These are phyloP conservation scores for Rhamphomyia laevipes DNA, from an alignment of 2,888 invertebrate genomes.

Conservation along the genomic window DNA sequence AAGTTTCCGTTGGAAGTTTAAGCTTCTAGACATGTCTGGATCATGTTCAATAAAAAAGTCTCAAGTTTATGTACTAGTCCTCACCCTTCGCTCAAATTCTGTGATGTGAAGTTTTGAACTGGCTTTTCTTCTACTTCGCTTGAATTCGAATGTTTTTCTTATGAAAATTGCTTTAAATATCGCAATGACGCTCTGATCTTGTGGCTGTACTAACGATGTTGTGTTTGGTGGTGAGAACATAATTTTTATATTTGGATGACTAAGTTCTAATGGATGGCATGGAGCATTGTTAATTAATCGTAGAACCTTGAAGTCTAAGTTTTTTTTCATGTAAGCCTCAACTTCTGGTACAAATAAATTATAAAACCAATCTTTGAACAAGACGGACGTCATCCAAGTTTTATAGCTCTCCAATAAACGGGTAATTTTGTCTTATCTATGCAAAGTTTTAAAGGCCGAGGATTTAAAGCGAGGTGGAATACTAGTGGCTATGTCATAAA, in stretches of 20 bases:
- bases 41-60: too few relatives aligned
- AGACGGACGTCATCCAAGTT: not conserved
- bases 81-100: not conserved
- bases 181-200: slow-evolving; percentile 6
- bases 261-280: slow-evolving; percentile 2
- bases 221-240: slow-evolving; percentile 6
- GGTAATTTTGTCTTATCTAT: not conserved
- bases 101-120: not conserved
- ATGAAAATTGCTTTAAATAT: slow-evolving; percentile 6
- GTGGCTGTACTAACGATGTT: slow-evolving; percentile 5
- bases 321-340: slow-evolving; percentile 4
- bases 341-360: slow-evolving; percentile 3
- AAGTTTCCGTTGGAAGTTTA: too few relatives aligned
- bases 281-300: slow-evolving; percentile 7
- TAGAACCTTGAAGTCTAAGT: slow-evolving; percentile 2
- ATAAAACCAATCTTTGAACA: slow-evolving; percentile 4
- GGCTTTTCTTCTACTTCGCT: not conserved
- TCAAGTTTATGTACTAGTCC: not conserved
- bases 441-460: not conserved
- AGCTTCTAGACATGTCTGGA: too few relatives aligned
- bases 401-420: slow-evolving; percentile 3
- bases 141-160: slow-evolving; percentile 3
- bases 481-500: not conserved
- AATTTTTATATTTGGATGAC: slow-evolving; percentile 4
- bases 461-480: not conserved